These are phyloP conservation scores for Calcarius lapponicus DNA, from an alignment of 2,797 vertebrate genomes.

Conservation along the genomic window DNA sequence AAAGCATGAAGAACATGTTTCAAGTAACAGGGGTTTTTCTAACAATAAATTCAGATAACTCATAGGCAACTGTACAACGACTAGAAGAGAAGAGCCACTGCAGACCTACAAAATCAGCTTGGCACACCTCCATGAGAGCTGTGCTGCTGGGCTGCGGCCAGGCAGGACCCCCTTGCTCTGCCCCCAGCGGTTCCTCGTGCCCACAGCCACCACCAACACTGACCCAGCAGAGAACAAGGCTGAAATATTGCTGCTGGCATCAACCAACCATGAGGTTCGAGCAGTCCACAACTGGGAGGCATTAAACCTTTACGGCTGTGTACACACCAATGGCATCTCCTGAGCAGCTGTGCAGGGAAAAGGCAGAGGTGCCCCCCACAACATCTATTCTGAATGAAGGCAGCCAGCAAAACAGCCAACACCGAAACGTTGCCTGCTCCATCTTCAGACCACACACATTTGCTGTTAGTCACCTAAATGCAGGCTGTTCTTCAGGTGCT, in stretches of 20 bases:
- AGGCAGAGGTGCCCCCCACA: not conserved
- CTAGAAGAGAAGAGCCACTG: not conserved
- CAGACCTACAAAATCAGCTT: not conserved
- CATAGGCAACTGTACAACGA: not conserved
- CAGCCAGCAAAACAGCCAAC: not conserved
- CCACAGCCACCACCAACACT: not conserved
- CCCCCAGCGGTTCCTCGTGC: not conserved
- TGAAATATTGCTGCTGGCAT: not conserved
- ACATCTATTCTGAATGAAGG: not conserved
- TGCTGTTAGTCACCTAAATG: not conserved
- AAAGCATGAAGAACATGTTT: not conserved
- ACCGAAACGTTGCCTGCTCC: not conserved
- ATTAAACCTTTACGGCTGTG: not conserved
- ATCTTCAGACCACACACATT: conserved; percentile 29
- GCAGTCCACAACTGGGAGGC: not conserved
- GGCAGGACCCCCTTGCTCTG: rapidly evolving
- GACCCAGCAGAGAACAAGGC: not conserved
- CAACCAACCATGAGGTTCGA: not conserved
- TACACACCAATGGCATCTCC: not conserved
- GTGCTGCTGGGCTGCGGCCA: not conserved
- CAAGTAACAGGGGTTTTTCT: not conserved
- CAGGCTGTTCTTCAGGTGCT: not conserved
- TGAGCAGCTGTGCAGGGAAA: not conserved
- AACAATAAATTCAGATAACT: not conserved
- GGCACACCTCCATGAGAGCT: not conserved